Base-by-base conservation (phyloP, 1,140 invertebrate genomes). In the Heliothis subflexa region DNA sequence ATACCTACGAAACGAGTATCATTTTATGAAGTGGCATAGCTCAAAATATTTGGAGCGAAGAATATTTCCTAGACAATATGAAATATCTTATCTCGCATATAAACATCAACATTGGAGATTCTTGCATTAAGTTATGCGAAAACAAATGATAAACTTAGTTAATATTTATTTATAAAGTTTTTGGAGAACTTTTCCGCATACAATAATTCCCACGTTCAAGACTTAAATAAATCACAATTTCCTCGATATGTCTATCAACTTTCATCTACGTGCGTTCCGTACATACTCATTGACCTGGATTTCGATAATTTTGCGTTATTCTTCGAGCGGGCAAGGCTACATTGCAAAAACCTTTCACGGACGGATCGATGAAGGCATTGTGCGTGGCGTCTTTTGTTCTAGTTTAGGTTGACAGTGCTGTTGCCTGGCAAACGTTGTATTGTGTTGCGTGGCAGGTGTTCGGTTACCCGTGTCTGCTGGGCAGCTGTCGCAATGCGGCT, bases 341-440 rank as follows among this genome's bases (percentile, higher is more conserved):
- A 62, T 59, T 55, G 80, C 72, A 68, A 68, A 68, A 52, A 76
- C 86, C 88, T 88, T 89, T 89, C 88, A 89, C 85, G 81, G 40
- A 55, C 13, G 62, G 12, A 81, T 75, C 52, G 21, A 49, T 68
- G 52, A 28, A 74, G 45, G 49, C 45, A 7, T 50, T 62, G 54
- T 81, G 55, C 72, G 18, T 64, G 52, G 75, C 78, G 78, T 45
- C 54, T 80, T 49, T 50, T 40, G 76, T 79, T 77, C 61, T 57
- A 81, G 49, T 80, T 73, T 66, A 14, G 33, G 55, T 59, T 78
- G 74, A 70, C 73, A 79, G 47, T 18, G 66, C 18, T 52, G 52
- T 66, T 79, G 70, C 77, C 68, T 62, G 78, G 47, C 45, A 55
- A 78, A 78, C 77, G 76, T 84, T 80, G 81, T 82, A 77, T 73